Conservation (phyloP, 2,797 vertebrate genomes). For the Phataginus tetradactyla region DNA sequence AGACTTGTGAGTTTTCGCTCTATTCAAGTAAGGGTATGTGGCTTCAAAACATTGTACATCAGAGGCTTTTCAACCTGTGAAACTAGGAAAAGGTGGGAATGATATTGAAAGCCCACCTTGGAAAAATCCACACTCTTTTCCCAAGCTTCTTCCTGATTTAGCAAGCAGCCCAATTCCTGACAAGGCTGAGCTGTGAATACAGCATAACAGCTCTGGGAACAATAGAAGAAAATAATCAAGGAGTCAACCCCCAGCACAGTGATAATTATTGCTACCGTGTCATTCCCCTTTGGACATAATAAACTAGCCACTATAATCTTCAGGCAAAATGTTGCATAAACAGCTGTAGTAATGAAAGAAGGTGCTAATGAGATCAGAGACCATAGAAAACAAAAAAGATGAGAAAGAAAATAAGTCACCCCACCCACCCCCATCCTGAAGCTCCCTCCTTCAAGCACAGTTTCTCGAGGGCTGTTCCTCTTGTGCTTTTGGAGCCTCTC, state of each 20-base stretch:
- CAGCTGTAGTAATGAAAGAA: constrained; percentile 68
- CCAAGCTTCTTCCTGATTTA: not conserved
- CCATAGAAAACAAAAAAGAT: accelerated
- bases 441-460: not conserved
- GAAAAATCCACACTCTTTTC: not conserved
- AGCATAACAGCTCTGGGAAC: not conserved
- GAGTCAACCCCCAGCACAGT: constrained; percentile 39
- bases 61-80: not conserved
- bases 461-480: not conserved
- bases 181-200: not conserved
- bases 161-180: accelerated
- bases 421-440: not conserved
- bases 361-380: constrained; percentile 51
- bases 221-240: not conserved
- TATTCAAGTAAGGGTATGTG: accelerated
- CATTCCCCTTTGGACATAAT: constrained; percentile 26
- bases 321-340: constrained; percentile 44
- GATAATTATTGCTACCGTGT: not conserved
- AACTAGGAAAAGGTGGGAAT: not conserved
- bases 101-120: accelerated
- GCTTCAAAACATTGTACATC: accelerated
- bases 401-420: not conserved
- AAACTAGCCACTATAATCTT: constrained; percentile 49
- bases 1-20: not conserved
- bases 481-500: accelerated